phyloP scores from a whole-genome alignment of 2,888 invertebrate genomes.

The Timema cristinae region DNA sequence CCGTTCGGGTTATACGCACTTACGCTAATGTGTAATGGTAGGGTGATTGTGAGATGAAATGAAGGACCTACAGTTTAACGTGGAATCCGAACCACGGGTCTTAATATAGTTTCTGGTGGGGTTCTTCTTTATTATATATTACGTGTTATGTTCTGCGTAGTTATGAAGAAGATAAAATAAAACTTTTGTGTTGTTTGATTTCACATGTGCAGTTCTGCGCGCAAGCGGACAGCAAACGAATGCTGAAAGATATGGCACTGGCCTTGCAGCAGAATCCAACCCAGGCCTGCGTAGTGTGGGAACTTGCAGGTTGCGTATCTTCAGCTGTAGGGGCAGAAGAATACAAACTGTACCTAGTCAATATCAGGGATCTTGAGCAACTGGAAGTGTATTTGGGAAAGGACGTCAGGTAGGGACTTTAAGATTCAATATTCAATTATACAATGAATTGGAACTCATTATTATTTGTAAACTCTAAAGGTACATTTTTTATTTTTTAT shows the following conservation, averaged over 20 bases:
- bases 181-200: background rate
- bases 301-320: constrained; percentile 61
- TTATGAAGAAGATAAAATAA: too few relatives aligned
- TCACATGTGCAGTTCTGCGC: constrained; percentile 49
- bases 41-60: too few relatives aligned
- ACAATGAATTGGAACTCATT: background rate
- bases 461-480: background rate
- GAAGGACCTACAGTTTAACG: too few relatives aligned
- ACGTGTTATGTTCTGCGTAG: too few relatives aligned
- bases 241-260: constrained; percentile 59
- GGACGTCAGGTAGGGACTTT: constrained; percentile 33
- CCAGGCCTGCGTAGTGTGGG: constrained; percentile 61
- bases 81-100: too few relatives aligned
- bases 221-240: constrained; percentile 60
- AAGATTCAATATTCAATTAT: background rate
- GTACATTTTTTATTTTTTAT: background rate
- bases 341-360: constrained; percentile 57
- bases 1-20: too few relatives aligned
- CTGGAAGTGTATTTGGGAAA: constrained; percentile 44
- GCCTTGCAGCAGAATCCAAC: constrained; percentile 57
- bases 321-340: constrained; percentile 64
- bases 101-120: too few relatives aligned
- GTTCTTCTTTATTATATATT: too few relatives aligned
- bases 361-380: constrained; percentile 44
- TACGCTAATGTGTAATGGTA: too few relatives aligned